Conservation (phyloP, 2,797 vertebrate genomes). For the Neoniphon sammara region DNA sequence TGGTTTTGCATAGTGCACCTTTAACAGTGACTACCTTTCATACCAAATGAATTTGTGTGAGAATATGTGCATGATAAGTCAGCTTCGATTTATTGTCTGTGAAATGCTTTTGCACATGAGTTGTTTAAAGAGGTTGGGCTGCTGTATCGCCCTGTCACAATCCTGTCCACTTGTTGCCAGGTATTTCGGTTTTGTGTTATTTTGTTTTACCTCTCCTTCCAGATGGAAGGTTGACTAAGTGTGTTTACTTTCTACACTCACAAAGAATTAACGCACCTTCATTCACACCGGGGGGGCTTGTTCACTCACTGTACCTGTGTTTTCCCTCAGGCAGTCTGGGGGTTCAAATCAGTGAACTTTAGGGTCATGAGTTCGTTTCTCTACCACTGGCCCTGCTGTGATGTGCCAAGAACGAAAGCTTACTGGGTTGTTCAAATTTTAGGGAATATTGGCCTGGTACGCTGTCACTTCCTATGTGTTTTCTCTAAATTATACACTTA, state of each 20-base stretch:
- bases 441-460: constrained; percentile 20
- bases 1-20: too few relatives aligned
- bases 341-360: constrained; percentile 58
- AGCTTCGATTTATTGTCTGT: constrained; percentile 12
- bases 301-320: neutral
- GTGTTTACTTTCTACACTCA: too few relatives aligned
- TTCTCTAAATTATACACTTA: constrained; percentile 43
- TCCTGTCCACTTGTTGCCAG: constrained; percentile 26
- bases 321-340: constrained; percentile 27
- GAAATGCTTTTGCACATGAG: neutral
- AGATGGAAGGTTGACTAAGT: constrained; percentile 14
- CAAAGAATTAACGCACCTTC: too few relatives aligned
- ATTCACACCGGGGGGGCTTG: too few relatives aligned
- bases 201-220: constrained; percentile 3
- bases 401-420: constrained; percentile 18
- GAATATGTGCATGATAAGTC: constrained; percentile 40
- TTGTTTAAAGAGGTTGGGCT: neutral
- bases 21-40: constrained; percentile 32
- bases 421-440: constrained; percentile 6
- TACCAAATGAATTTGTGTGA: constrained; percentile 25
- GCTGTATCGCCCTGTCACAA: too few relatives aligned
- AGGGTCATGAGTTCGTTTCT: constrained; percentile 41
- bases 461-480: constrained; percentile 42
- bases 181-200: too few relatives aligned
- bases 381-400: constrained; percentile 35